Conservation (phyloP, 1,140 invertebrate genomes). For the Ridgeia piscesae region DNA sequence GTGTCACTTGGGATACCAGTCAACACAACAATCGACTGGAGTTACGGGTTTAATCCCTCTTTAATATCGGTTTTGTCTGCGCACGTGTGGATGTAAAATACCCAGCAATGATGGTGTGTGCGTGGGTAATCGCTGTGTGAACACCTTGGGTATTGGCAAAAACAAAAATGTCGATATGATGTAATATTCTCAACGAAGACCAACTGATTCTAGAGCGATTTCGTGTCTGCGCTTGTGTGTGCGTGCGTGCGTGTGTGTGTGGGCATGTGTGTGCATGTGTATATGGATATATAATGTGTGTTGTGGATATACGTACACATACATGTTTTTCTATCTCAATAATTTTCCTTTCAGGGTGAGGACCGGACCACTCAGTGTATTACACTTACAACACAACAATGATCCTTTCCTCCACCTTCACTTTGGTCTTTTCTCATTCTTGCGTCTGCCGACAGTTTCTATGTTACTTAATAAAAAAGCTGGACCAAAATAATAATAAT, state of each 20-base stretch:
- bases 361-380: too few species aligned
- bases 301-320: too few species aligned
- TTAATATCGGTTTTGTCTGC: neutral
- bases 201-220: neutral
- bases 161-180: neutral
- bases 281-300: too few species aligned
- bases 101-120: neutral
- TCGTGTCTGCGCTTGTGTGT: too few species aligned
- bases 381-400: too few species aligned
- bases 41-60: neutral
- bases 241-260: too few species aligned
- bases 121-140: neutral
- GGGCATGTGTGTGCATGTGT: too few species aligned
- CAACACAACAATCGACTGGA: neutral
- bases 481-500: neutral
- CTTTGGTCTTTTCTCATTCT: too few species aligned
- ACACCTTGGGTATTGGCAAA: neutral
- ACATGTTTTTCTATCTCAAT: too few species aligned
- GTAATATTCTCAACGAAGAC: neutral
- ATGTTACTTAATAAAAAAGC: neutral
- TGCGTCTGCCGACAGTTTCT: too few species aligned
- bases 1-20: neutral
- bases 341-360: too few species aligned
- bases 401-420: too few species aligned
- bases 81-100: neutral